Conservation (phyloP, 2,888 invertebrate genomes). For the Empis stercorea region DNA sequence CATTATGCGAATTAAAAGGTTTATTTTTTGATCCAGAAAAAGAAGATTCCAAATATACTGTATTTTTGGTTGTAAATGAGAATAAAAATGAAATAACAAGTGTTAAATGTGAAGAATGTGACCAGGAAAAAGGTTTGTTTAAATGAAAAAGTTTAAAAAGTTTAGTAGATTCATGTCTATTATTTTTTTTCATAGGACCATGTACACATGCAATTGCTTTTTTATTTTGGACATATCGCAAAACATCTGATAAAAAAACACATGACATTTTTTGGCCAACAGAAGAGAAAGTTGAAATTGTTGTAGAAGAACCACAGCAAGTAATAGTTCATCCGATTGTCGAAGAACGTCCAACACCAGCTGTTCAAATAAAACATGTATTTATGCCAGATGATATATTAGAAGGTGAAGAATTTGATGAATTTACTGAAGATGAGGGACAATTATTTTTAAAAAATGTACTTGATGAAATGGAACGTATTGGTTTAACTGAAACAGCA, state of each 20-base stretch:
- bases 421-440: constrained; percentile 20
- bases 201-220: constrained; percentile 29
- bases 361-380: constrained; percentile 15
- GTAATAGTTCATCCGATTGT: constrained; percentile 21
- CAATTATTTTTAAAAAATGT: constrained; percentile 24
- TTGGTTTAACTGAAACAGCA: constrained; percentile 25
- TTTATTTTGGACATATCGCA: constrained; percentile 29
- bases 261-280: constrained; percentile 28
- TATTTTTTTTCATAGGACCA: constrained; percentile 15
- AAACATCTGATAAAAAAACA: constrained; percentile 19
- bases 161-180: background rate
- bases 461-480: constrained; percentile 27
- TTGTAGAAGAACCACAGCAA: no score
- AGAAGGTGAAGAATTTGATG: constrained; percentile 21
- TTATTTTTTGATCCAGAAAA: constrained; percentile 23
- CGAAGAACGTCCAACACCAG: constrained; percentile 12
- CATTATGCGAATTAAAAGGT: constrained; percentile 23
- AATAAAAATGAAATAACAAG: constrained; percentile 19
- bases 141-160: background rate
- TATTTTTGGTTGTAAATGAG: constrained; percentile 22
- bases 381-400: constrained; percentile 23
- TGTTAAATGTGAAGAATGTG: constrained; percentile 23
- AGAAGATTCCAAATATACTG: constrained; percentile 17
- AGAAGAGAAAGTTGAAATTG: constrained; percentile 21
- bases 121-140: constrained; percentile 14